Evolutionary conservation across 2,113 vertebrate species (phyloP), one percentile per base, ranked within the genome.

Genomic region (Pseudopodoces humilis): DNA sequence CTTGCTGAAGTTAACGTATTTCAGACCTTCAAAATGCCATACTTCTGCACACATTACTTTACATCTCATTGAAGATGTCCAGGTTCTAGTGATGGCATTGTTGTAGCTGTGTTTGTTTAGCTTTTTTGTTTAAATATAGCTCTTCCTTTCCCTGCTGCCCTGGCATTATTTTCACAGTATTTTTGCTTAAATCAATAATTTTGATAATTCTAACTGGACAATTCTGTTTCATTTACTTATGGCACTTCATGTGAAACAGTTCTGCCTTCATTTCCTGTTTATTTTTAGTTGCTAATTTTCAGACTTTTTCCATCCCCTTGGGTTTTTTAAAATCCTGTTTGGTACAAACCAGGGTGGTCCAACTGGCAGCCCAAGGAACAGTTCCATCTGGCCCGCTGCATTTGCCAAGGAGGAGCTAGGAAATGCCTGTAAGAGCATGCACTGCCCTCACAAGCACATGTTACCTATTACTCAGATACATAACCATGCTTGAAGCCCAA

Each of bases 281-380:
- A 93, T 96, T 96, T 97, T 97, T 95, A 93, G 93, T 93, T 95
- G 93, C 88, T 95, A 93, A 83, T 96, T 97, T 96, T 95, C 92
- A 93, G 95, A 93, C 88, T 52, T 95, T 96, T 96, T 95, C 87
- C 92, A 94, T 96, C 68, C 79, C 82, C 93, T 63, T 94, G 94
- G 86, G 80, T 96, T 96, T 96, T 94, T 82, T 19, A 43, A 93
- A 93, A 95, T 96, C 92, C 90, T 97, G 90, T 96, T 96, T 97
- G 95, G 82, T 97, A 91, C 68, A 95, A 97, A 96, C 88, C 91
- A 94, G 96, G 96, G 95, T 95, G 95, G 94, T 97, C 95, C 95
- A 96, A 97, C 95, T 97, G 96, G 96, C 95, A 96, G 96, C 88
- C 88, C 94, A 93, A 95, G 96, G 91, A 97, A 95, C 91, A 94